These are phyloP conservation scores for Aurelia aurita DNA, from an alignment of 30 jellyfish, hydroid and myxozoan genomes.

Conservation along the genomic window DNA sequence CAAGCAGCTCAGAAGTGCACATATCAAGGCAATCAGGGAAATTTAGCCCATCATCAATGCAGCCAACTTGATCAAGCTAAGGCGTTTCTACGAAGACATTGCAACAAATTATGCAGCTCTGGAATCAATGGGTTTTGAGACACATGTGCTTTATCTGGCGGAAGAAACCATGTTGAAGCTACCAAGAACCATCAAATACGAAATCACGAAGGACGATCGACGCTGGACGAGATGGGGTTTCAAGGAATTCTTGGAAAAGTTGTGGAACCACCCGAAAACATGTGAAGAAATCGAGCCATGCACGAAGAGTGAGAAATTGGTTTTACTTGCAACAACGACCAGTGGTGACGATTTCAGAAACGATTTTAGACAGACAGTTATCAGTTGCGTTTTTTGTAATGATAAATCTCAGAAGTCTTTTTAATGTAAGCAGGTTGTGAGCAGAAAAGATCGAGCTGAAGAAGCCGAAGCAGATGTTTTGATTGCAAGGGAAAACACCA, in stretches of 20 bases:
- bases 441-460: too few species aligned
- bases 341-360: background rate
- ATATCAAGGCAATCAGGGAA: too few species aligned
- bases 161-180: constrained; percentile 14
- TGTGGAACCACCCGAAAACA: background rate
- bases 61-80: constrained; percentile 3
- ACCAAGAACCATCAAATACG: too few species aligned
- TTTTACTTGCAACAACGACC: background rate
- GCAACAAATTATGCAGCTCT: constrained; percentile 9
- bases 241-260: background rate
- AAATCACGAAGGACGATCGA: too few species aligned
- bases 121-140: constrained; percentile 17
- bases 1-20: constrained; percentile 9
- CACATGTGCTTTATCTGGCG: constrained; percentile 15
- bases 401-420: background rate
- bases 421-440: constrained; percentile 15
- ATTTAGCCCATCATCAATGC: too few species aligned
- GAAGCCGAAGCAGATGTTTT: too few species aligned
- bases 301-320: background rate
- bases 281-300: constrained; percentile 33
- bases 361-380: background rate
- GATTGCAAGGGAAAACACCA: too few species aligned
- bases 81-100: constrained; percentile 25
- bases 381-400: too few species aligned
- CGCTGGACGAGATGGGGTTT: constrained; percentile 11